Evolutionary conservation across 92 coral and sea anemone genomes (phyloP).

Genomic region (Epizoanthus stellaris): DNA sequence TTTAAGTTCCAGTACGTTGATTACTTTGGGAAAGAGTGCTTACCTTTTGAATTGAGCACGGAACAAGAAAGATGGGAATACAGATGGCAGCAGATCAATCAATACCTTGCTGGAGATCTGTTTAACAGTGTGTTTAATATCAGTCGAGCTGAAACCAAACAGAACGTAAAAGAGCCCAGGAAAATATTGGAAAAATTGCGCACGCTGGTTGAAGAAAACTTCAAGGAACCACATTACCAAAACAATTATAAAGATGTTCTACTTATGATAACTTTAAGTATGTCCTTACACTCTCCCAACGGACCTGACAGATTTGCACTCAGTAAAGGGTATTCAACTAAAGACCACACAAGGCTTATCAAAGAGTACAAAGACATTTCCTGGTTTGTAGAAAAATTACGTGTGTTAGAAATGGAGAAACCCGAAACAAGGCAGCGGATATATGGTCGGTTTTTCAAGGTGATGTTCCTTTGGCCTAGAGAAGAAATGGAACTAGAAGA

Average conservation of each 20-base stretch:
- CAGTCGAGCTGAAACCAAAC: background rate
- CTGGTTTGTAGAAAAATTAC: background rate
- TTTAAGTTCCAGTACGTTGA: conserved; percentile 23
- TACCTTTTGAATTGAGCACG: background rate
- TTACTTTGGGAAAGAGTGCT: conserved; percentile 44
- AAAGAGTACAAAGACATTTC: conserved; percentile 5
- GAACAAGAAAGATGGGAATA: conserved; percentile 40
- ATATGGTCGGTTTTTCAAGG: conserved; percentile 49
- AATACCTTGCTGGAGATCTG: conserved; percentile 51
- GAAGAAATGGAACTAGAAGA: conserved; percentile 29
- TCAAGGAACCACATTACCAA: background rate
- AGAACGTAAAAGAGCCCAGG: background rate
- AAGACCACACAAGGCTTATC: background rate
- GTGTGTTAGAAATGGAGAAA: background rate
- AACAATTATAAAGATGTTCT: background rate
- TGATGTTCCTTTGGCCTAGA: conserved; percentile 64
- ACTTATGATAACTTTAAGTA: conserved; percentile 32
- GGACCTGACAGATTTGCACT: background rate
- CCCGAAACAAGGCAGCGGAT: conserved; percentile 5
- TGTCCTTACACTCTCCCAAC: conserved; percentile 33
- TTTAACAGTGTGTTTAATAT: conserved; percentile 45
- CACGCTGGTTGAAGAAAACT: conserved; percentile 8
- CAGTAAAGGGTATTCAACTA: too few species aligned
- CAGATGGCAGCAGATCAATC: conserved; percentile 42
- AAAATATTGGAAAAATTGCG: conserved; percentile 2